Conservation (phyloP, 1,140 invertebrate genomes). For the Bombus cullumanus region DNA sequence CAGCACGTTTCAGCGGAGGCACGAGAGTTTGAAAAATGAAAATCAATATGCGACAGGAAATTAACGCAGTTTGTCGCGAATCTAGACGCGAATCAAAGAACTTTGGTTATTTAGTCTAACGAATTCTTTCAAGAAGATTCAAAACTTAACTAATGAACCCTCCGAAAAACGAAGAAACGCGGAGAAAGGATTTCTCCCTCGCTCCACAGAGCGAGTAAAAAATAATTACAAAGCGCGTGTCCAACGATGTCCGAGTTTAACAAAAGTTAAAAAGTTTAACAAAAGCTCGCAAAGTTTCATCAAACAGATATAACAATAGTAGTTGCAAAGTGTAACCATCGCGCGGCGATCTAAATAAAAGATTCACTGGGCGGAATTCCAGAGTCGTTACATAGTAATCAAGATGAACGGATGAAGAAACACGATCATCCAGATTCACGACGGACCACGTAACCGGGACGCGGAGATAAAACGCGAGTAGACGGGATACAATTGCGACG, state of each 20-base stretch:
- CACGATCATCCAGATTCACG: background rate
- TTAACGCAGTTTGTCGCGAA: background rate
- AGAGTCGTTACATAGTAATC: background rate
- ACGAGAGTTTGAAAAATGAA: background rate
- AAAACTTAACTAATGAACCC: too few species aligned
- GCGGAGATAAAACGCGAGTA: constrained; percentile 1
- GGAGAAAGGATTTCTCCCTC: too few species aligned
- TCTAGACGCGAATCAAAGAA: too few species aligned
- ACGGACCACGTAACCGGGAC: background rate
- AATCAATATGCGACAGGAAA: background rate
- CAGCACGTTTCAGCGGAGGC: background rate
- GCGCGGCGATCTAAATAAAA: background rate
- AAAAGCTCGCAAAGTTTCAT: background rate
- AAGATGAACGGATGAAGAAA: background rate
- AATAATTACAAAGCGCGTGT: background rate
- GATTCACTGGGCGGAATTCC: background rate
- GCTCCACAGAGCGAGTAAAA: too few species aligned
- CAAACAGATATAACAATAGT: background rate
- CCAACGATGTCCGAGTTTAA: background rate
- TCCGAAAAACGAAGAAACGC: too few species aligned
- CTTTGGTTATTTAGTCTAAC: too few species aligned
- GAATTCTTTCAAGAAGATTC: too few species aligned
- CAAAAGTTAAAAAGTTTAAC: too few species aligned
- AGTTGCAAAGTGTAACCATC: background rate
- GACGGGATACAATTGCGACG: background rate